Evolutionary conservation across 2,888 invertebrate species (phyloP).

Genomic region (Protodeltote pygarga): DNA sequence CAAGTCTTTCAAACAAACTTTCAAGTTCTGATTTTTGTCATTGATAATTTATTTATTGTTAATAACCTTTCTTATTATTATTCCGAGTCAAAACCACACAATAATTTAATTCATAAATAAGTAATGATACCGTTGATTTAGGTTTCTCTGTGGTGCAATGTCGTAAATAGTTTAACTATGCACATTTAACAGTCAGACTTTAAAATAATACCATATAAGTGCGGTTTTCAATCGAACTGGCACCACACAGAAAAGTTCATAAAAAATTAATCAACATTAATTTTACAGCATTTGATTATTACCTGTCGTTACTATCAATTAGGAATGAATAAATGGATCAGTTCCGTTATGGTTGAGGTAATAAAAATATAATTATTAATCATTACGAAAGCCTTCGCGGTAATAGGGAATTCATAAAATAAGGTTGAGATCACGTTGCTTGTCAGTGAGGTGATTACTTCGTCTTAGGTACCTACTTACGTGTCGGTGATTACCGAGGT

Average conservation of each 20-base stretch:
- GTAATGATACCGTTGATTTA: too few relatives aligned
- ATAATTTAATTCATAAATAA: too few relatives aligned
- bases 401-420: conserved; percentile 21
- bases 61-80: too few relatives aligned
- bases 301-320: conserved; percentile 47
- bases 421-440: neutral
- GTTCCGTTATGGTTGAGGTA: conserved; percentile 45
- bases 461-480: conserved; percentile 16
- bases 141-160: too few relatives aligned
- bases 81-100: too few relatives aligned
- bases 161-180: too few relatives aligned
- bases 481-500: too few relatives aligned
- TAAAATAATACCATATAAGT: conserved; percentile 23
- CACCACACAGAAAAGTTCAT: conserved; percentile 19
- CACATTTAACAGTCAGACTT: neutral
- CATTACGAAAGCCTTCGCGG: conserved; percentile 45
- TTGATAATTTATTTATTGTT: too few relatives aligned
- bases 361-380: conserved; percentile 57
- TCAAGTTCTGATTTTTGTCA: too few relatives aligned
- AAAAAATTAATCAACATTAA: conserved; percentile 40
- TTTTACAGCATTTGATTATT: conserved; percentile 42
- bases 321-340: conserved; percentile 48
- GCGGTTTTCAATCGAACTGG: conserved; percentile 18
- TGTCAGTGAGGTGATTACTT: neutral
- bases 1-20: too few relatives aligned